Percentiles rank a stretch among this genome's conserved stretches.
These are phyloP conservation scores for Pomatostomus ruficeps DNA, from an alignment of 2,113 vertebrate species.

Conservation along the genomic window DNA sequence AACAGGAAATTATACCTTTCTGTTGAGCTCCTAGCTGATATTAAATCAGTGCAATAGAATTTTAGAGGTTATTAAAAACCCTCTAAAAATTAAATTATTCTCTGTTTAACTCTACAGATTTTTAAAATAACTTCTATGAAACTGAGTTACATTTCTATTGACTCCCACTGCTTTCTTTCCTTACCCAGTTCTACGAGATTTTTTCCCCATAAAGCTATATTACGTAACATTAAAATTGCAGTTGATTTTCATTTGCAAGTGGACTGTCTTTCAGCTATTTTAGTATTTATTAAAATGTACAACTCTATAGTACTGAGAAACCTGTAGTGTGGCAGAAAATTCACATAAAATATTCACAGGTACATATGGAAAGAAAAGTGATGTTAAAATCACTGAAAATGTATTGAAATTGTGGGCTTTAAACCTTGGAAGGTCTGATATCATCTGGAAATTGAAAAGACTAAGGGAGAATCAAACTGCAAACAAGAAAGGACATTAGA, in stretches of 20 bases:
- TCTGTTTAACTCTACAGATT: slow-evolving; percentile 28
- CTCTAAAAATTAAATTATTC: slow-evolving; percentile 37
- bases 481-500: neutral
- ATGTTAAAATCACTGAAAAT: neutral
- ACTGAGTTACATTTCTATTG: neutral
- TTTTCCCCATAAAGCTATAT: neutral
- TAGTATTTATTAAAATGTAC: slow-evolving; percentile 13
- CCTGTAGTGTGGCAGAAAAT: neutral
- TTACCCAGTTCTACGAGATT: neutral
- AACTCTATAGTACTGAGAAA: neutral
- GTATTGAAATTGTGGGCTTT: neutral
- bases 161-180: slow-evolving; percentile 42
- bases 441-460: neutral
- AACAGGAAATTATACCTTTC: slow-evolving; percentile 30
- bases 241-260: slow-evolving; percentile 10
- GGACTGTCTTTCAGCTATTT: slow-evolving; percentile 14
- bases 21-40: neutral
- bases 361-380: neutral
- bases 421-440: neutral
- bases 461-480: neutral
- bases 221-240: slow-evolving; percentile 1
- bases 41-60: slow-evolving; percentile 4
- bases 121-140: slow-evolving; percentile 56
- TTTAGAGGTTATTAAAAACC: slow-evolving; percentile 39
- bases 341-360: neutral